These are phyloP conservation scores for Orthonevra nobilis DNA, from an alignment of 2,888 invertebrate genomes.

Conservation along the genomic window DNA sequence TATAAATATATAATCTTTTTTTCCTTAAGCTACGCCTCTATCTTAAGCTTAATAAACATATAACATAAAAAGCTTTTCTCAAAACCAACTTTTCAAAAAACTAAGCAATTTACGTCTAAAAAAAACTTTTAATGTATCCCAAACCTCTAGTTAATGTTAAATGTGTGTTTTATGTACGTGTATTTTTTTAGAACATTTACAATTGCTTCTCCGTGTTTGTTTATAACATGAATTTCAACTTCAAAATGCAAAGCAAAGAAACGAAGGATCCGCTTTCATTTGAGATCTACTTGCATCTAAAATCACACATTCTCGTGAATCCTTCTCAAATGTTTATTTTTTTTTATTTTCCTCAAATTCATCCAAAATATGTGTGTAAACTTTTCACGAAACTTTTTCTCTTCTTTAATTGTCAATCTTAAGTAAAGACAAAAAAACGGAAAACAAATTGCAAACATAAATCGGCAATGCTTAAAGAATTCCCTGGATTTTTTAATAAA, in stretches of 20 bases:
- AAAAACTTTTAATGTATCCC: slow-evolving; percentile 26
- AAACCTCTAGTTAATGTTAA: slow-evolving; percentile 44
- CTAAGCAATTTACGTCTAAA: background rate
- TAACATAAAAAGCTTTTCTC: slow-evolving; percentile 55
- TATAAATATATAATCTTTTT: no score
- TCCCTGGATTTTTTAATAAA: slow-evolving; percentile 66
- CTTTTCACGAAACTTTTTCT: background rate
- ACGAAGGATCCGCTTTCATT: no score
- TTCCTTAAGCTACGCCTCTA: no score
- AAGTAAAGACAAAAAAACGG: no score
- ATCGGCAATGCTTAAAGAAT: slow-evolving; percentile 61
- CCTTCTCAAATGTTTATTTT: slow-evolving; percentile 33
- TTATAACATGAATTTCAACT: no score
- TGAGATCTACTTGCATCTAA: background rate
- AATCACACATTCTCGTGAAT: slow-evolving; percentile 41
- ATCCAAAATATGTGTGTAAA: slow-evolving; percentile 18
- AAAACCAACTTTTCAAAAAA: background rate
- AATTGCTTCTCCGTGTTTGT: slow-evolving; percentile 55
- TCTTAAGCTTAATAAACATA: slow-evolving; percentile 32
- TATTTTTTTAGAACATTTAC: slow-evolving; percentile 35
- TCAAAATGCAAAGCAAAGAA: no score
- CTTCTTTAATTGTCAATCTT: background rate
- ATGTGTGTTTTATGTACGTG: slow-evolving; percentile 59
- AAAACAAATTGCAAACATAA: no score
- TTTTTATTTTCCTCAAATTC: slow-evolving; percentile 7